phyloP scores from a whole-genome alignment of 2,888 invertebrate genomes.

The Liposcelis brunnea region DNA sequence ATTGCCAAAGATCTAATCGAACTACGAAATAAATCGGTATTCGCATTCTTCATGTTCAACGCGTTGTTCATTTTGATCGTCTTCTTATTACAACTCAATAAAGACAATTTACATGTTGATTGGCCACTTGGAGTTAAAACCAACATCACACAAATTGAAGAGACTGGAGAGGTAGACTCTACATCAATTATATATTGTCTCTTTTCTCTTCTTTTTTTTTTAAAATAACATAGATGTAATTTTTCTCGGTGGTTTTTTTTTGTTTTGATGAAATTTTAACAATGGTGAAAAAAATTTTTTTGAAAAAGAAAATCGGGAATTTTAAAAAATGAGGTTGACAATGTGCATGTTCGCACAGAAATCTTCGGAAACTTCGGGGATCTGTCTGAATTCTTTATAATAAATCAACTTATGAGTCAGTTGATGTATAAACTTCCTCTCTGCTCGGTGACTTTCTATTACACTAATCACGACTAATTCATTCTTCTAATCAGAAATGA shows the following conservation, averaged over 20 bases:
- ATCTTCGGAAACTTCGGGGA: no score
- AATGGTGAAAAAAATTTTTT: no score
- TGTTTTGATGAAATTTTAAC: no score
- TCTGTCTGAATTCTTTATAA: no score
- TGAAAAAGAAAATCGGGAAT: slow-evolving; percentile 3
- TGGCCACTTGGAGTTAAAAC: slow-evolving; percentile 93
- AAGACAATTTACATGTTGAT: slow-evolving; percentile 92
- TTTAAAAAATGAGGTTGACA: not conserved
- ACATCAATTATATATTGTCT: slow-evolving; percentile 1
- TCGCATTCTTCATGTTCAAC: slow-evolving; percentile 99
- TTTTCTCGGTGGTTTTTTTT: slow-evolving; percentile 6
- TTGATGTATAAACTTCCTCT: slow-evolving; percentile 25
- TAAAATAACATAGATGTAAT: slow-evolving; percentile 8
- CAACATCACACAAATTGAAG: slow-evolving; percentile 86
- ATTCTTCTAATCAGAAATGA: slow-evolving; percentile 1
- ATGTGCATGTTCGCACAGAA: not conserved
- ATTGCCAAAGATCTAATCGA: slow-evolving; percentile 82
- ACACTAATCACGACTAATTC: no score
- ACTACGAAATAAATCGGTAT: slow-evolving; percentile 91
- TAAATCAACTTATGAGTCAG: no score
- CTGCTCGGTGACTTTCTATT: not conserved
- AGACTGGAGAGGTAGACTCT: slow-evolving; percentile 65
- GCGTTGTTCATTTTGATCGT: slow-evolving; percentile 97
- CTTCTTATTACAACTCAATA: slow-evolving; percentile 96
- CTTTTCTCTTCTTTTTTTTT: slow-evolving; percentile 4